Base-by-base conservation (phyloP, 1,140 invertebrate genomes). In the Pogonomyrmex californicus region DNA sequence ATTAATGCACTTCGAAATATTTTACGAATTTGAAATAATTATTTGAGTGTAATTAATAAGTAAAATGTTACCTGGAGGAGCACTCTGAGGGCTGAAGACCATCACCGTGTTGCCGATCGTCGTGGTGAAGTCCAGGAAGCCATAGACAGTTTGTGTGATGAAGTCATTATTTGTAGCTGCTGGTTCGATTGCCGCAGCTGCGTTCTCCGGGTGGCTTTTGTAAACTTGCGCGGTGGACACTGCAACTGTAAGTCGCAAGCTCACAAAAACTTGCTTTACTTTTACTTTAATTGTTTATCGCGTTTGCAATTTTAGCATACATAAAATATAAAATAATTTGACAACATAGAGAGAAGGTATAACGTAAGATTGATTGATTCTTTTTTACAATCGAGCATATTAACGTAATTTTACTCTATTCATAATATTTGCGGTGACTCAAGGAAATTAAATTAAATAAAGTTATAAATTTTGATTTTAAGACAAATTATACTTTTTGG, bases 41-140 rank as follows among this genome's bases (percentile, higher is more conserved):
- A 41, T 33, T 5, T 4, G 33, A 41, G 38, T 60, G 23, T 47
- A 62, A 62, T 30, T 30, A 60, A 12, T 36, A 33, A 78, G n/a
- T 68, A 54, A 66, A 66, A 60, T 47, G 17, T 60, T 92, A 95
- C 95, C 94, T 92, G 96, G 93, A 66, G 97, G 96, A 33, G 97
- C 96, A 91, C 97, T 97, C 90, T 98, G 96, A 0, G 98, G 98
- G 2, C 98, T 98, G 94, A 98, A 98, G 6, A 98, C 97, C 97
- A 98, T 98, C 30, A 98, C 97, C 9, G 98, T 98, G 91, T 98
- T 98, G 56, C 97, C 98, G 89, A 98, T 98, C 0, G 98, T 98
- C 0, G 98, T 98, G 4, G 97, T 98, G 92, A 98, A 98, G 94
- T 98, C 98, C 47, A 98, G 95, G 94, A 98, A 98, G 14, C 98